These are phyloP conservation scores for Pseudomyrmex cubaensis DNA, from an alignment of 1,140 invertebrate genomes.

Conservation along the genomic window DNA sequence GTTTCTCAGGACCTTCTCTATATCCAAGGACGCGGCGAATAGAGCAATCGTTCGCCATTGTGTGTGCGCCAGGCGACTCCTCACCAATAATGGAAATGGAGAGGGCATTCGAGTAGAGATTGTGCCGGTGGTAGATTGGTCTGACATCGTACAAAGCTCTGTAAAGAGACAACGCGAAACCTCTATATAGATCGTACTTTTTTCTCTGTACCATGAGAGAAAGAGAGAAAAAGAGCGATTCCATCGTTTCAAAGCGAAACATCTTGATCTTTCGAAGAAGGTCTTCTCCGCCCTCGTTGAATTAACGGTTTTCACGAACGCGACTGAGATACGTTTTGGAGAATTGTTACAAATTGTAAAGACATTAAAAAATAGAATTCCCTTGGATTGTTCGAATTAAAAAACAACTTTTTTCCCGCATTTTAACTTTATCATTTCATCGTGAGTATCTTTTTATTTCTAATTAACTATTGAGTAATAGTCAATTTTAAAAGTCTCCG, in stretches of 20 bases:
- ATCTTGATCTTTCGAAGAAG: constrained; percentile 29
- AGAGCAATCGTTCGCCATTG: constrained; percentile 48
- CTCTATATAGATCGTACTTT: constrained; percentile 55
- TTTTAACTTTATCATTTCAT: too few relatives aligned
- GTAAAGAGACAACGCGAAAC: constrained; percentile 54
- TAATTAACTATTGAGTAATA: background rate
- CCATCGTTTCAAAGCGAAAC: constrained; percentile 12
- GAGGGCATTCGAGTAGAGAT: constrained; percentile 66
- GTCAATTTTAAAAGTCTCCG: background rate
- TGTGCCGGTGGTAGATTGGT: constrained; percentile 68
- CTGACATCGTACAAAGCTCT: constrained; percentile 65
- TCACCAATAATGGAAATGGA: constrained; percentile 71
- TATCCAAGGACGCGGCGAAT: constrained; percentile 27
- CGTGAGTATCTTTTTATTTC: background rate
- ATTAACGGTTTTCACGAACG: background rate
- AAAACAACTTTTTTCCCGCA: too few relatives aligned
- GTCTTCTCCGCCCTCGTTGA: background rate
- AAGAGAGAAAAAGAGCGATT: background rate
- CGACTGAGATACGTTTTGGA: background rate
- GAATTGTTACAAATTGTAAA: background rate
- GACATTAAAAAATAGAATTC: background rate
- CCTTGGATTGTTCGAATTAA: background rate
- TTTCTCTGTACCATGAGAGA: constrained; percentile 22
- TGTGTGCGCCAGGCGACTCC: constrained; percentile 35
- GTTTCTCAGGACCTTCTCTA: constrained; percentile 10